phyloP scores from a whole-genome alignment of 2,888 invertebrate species.

The Ceriagrion tenellum region DNA sequence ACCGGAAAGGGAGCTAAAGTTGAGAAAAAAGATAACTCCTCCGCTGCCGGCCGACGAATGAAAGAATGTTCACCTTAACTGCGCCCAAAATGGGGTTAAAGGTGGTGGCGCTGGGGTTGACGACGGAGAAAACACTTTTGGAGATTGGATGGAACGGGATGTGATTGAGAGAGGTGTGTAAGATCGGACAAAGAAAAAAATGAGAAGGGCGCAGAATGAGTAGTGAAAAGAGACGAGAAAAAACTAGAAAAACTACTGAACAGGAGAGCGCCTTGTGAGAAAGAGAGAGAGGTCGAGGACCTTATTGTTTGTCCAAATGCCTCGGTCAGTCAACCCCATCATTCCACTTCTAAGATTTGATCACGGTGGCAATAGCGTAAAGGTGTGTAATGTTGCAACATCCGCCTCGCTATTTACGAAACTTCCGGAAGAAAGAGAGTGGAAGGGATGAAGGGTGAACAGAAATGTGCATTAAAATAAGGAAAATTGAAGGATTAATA shows the following conservation, averaged over 20 bases:
- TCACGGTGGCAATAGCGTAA: neutral
- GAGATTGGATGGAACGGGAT: neutral
- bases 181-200: neutral
- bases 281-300: neutral
- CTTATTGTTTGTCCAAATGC: neutral
- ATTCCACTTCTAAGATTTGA: neutral
- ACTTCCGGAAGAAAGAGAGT: neutral
- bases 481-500: no score
- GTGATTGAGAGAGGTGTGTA: neutral
- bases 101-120: slow-evolving; percentile 13
- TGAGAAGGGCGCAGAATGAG: neutral
- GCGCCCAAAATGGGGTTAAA: slow-evolving; percentile 1
- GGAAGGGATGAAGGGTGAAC: neutral
- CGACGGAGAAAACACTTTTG: neutral
- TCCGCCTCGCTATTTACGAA: neutral
- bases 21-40: neutral
- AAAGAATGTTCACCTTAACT: neutral
- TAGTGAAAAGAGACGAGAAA: neutral
- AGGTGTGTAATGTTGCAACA: neutral
- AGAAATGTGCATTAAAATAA: no score
- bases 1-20: neutral
- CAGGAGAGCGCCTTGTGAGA: neutral
- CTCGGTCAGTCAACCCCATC: neutral
- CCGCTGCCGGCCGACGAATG: neutral
- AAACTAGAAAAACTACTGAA: neutral